phyloP scores from a whole-genome alignment of 2,888 invertebrate species.

The Andricus curvator region DNA sequence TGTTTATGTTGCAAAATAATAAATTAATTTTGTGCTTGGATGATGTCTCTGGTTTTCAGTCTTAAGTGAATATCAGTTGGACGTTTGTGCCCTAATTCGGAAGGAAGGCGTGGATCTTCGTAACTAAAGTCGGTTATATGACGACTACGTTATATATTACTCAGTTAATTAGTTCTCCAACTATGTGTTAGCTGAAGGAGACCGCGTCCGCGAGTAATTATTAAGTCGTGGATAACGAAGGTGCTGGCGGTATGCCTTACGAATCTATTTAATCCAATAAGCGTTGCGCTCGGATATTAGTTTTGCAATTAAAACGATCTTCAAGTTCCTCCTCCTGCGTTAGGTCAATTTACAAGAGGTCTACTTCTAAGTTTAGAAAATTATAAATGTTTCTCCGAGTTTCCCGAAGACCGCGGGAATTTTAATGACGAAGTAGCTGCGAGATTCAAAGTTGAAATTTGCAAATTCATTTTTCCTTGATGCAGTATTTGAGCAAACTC shows the following conservation, averaged over 20 bases:
- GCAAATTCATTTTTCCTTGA: neutral
- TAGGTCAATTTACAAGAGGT: slow-evolving; percentile 27
- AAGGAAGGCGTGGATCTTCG: neutral
- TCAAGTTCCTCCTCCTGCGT: slow-evolving; percentile 45
- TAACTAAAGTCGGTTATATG: slow-evolving; percentile 4
- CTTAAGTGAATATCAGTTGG: neutral
- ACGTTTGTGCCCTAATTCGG: slow-evolving; percentile 1
- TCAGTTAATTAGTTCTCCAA: slow-evolving; percentile 60
- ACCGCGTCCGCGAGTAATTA: slow-evolving; percentile 50
- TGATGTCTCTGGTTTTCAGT: neutral
- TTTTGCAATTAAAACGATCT: slow-evolving; percentile 61
- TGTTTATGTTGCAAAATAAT: too few relatives aligned
- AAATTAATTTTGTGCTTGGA: too few relatives aligned
- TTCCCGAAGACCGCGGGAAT: slow-evolving; percentile 27
- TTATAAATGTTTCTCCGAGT: slow-evolving; percentile 3
- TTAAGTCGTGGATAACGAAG: slow-evolving; percentile 60
- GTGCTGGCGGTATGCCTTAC: slow-evolving; percentile 55
- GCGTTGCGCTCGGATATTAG: slow-evolving; percentile 59
- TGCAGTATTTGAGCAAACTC: neutral
- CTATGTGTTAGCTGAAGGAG: slow-evolving; percentile 45
- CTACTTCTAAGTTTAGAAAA: slow-evolving; percentile 19
- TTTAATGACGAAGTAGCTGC: slow-evolving; percentile 6
- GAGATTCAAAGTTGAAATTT: slow-evolving; percentile 4
- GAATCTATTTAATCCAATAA: slow-evolving; percentile 63
- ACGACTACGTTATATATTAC: slow-evolving; percentile 50